Base-by-base conservation (phyloP, 2,797 vertebrate genomes). In the Synaphobranchus kaupii region DNA sequence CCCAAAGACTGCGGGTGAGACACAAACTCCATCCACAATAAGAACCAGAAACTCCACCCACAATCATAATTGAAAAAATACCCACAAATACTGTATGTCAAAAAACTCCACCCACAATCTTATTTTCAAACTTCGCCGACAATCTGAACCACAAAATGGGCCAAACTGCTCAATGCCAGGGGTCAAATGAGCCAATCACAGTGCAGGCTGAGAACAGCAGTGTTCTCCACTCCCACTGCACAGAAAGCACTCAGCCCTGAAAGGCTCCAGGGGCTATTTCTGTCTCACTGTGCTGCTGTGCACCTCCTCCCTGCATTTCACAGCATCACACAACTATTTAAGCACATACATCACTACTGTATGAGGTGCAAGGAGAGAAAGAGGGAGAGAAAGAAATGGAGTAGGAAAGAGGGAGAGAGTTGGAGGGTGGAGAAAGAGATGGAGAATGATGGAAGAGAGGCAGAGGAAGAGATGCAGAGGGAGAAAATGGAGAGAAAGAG, bases 211-310 rank as follows among this genome's bases (percentile, higher is more conserved):
- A 34, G 60, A 28, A 31, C 28, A 73, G 73, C 8, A 22, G 17
- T 22, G 15, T 17, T 22, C 73, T 78, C 17, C 73, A 20, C 73
- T 78, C 73, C 73, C 34, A 0, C 39, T 47, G 73, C 39, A 20
- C 13, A 78, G 15, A 22, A 47, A 78, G 73, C 73, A 22, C 34
- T 78, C 34, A 47, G 15, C 4, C 15, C 34, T 78, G 73, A 78
- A 47, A 47, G 73, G n/a, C 73, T 78, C 4, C 73, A 22, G 73
- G 4, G 34, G 34, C 73, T 78, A 78, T 78, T 78, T 78, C 34
- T 78, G 73, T 78, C 73, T 47, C 15, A 44, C 73, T 22, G 73
- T 22, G 73, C 73, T 22, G 73, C 73, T 76, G 73, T 22, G 73
- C 73, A 44, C 34, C 73, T 44, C 73, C 73, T 78, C 73, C 34